Evolutionary conservation across 2,888 invertebrate species (phyloP).

Genomic region (Physocephala rufipes): DNA sequence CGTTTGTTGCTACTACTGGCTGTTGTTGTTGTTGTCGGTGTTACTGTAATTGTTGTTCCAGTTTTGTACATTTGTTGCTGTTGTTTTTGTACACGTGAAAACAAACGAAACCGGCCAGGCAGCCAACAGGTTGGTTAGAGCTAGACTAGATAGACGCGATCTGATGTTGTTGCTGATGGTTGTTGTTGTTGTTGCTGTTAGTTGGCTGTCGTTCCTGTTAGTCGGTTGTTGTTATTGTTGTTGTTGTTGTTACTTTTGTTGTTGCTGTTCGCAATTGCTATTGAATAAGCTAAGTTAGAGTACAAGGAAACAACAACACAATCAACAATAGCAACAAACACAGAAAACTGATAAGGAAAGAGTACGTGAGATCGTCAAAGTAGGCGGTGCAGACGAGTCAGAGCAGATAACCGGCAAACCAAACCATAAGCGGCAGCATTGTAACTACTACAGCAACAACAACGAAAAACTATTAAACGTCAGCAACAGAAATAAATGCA

Average conservation of each 20-base stretch:
- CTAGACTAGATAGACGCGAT: not conserved
- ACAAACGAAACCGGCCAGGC: not conserved
- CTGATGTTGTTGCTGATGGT: not conserved
- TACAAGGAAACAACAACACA: not conserved
- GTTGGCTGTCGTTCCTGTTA: not conserved
- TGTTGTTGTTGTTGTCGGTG: constrained; percentile 7
- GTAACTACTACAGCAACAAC: too few species aligned
- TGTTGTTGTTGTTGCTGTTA: constrained; percentile 13
- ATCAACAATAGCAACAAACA: not conserved
- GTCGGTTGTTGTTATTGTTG: not conserved
- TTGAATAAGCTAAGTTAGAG: not conserved
- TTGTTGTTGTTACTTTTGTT: constrained; percentile 9
- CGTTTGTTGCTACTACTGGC: not conserved
- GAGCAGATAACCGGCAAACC: too few species aligned
- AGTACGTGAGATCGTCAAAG: too few species aligned
- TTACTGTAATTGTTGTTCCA: not conserved
- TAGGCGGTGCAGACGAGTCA: constrained; percentile 2
- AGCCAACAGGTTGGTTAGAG: too few species aligned
- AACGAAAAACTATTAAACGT: too few species aligned
- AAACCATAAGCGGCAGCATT: too few species aligned
- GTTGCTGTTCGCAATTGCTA: constrained; percentile 18
- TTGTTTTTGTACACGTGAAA: not conserved
- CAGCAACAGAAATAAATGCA: too few species aligned
- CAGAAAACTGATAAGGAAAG: constrained; percentile 23
- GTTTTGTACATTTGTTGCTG: not conserved